phyloP scores from a whole-genome alignment of 2,888 invertebrate genomes.

The Cinara cedri region DNA sequence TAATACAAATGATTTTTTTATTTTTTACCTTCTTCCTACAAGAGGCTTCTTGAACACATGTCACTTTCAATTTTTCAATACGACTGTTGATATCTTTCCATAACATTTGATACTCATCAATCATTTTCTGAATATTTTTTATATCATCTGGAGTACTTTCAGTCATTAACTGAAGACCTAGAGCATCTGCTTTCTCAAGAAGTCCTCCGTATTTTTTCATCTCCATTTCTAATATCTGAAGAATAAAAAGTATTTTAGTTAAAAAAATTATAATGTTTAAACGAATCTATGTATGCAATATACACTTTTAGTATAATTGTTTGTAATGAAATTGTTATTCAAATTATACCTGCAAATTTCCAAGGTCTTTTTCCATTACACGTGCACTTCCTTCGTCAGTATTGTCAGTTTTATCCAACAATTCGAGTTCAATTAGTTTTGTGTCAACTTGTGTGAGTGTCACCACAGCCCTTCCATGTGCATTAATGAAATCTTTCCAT shows the following conservation, averaged over 20 bases:
- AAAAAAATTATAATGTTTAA: not conserved
- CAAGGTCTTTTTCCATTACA: constrained; percentile 33
- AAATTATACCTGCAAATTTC: constrained; percentile 44
- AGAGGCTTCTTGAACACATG: constrained; percentile 45
- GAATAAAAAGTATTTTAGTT: not conserved
- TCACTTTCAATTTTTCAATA: constrained; percentile 59
- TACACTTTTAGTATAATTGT: not conserved
- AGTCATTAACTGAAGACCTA: constrained; percentile 69
- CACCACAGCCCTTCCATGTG: constrained; percentile 75
- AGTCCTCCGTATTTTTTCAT: constrained; percentile 66
- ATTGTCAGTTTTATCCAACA: constrained; percentile 63
- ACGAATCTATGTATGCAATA: not conserved
- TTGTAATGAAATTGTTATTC: not conserved
- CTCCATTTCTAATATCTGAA: constrained; percentile 64
- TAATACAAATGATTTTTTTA: not conserved
- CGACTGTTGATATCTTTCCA: constrained; percentile 70
- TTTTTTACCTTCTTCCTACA: constrained; percentile 33
- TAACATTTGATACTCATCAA: constrained; percentile 71
- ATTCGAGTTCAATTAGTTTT: constrained; percentile 73
- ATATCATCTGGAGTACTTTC: constrained; percentile 68
- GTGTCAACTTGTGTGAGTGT: constrained; percentile 76
- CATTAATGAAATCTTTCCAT: constrained; percentile 73
- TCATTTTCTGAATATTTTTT: constrained; percentile 67
- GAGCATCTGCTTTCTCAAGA: constrained; percentile 68
- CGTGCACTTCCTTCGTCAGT: constrained; percentile 33